Base-by-base conservation (phyloP, 1,140 invertebrate species). In the Drosophila santomea region DNA sequence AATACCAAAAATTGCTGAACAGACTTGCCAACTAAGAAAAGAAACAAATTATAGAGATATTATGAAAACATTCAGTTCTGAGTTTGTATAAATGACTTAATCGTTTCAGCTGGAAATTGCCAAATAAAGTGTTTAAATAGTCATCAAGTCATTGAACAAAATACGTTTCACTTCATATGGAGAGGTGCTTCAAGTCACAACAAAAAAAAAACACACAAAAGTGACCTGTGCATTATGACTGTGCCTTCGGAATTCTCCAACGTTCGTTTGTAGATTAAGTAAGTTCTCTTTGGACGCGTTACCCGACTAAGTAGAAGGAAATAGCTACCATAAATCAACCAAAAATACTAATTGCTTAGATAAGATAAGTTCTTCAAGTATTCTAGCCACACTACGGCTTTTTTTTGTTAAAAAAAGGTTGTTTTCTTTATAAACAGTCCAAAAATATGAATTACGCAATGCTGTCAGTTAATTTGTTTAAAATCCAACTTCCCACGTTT, bases 341-440 rank as follows among this genome's bases (percentile, higher is more conserved):
- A 14, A 38, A 38, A 54, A 20, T 38, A 38, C 12, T 23, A 38
- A 54, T 54, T 20, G 35, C 35, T 38, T 39, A 5, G 51, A 54
- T 54, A 54, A 54, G 51, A 54, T 54, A n/a, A 54, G 12, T 12
- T 17, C 17, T 35, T 36, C 12, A 6, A 6, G 4, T 36, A 35
- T 8, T 32, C 32, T 8, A 32, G 32, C 32, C 32, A 8, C 1
- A 32, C 2, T 0, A 32, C 32, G 32, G 32, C 8, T 20, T 32
- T 52, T 36, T n/a, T n/a, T n/a, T n/a, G n/a, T 17, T 17, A 14
- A 20, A 1, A 17, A 4, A 11, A 12, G 10, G n/a, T 51, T 28
- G 2, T 35, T 35, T 15, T 8, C 35, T 35, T 50, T 7, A 32
- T 15, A 32, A 25, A 32, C 25, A 35, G 15, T 11, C 10, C 8